Conservation (phyloP, 2,797 vertebrate genomes). For the Pseudochaenichthys georgianus region DNA sequence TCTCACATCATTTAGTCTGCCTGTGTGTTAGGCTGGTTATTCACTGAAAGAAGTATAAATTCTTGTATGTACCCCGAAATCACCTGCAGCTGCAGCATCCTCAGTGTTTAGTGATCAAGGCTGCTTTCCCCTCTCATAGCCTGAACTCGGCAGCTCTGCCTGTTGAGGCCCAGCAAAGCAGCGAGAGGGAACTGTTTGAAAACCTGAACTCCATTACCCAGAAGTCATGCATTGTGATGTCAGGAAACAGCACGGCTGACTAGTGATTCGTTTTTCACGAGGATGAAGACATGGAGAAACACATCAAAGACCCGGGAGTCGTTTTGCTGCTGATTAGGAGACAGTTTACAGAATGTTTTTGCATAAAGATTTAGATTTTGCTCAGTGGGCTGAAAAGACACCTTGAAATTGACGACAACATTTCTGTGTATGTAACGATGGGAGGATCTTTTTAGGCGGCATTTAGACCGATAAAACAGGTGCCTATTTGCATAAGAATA, state of each 20-base stretch:
- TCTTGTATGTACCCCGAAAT: slow-evolving; percentile 10
- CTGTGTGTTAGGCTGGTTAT: not conserved
- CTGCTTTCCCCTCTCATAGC: slow-evolving; percentile 26
- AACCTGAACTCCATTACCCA: slow-evolving; percentile 45
- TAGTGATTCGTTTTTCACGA: slow-evolving; percentile 22
- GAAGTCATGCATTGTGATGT: slow-evolving; percentile 40
- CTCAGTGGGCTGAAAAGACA: slow-evolving; percentile 23
- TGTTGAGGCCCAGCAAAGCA: slow-evolving; percentile 16
- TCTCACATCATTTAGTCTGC: not conserved
- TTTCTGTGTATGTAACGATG: slow-evolving; percentile 9
- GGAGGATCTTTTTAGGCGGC: slow-evolving; percentile 36
- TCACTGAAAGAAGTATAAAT: not conserved
- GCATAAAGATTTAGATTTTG: slow-evolving; percentile 11
- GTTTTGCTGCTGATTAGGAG: slow-evolving; percentile 25
- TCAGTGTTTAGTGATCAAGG: slow-evolving; percentile 27
- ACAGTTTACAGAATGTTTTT: slow-evolving; percentile 42
- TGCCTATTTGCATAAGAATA: slow-evolving; percentile 55
- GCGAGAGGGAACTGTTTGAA: slow-evolving; percentile 33
- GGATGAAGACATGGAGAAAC: slow-evolving; percentile 14
- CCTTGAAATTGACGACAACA: slow-evolving; percentile 27
- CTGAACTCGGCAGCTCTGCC: slow-evolving; percentile 18
- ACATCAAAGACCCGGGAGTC: slow-evolving; percentile 39
- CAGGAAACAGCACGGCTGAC: slow-evolving; percentile 25
- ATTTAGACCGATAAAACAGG: slow-evolving; percentile 39
- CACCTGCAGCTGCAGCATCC: slow-evolving; percentile 25